Conservation (phyloP, 2,113 vertebrate genomes). For the Microtus montanus region DNA sequence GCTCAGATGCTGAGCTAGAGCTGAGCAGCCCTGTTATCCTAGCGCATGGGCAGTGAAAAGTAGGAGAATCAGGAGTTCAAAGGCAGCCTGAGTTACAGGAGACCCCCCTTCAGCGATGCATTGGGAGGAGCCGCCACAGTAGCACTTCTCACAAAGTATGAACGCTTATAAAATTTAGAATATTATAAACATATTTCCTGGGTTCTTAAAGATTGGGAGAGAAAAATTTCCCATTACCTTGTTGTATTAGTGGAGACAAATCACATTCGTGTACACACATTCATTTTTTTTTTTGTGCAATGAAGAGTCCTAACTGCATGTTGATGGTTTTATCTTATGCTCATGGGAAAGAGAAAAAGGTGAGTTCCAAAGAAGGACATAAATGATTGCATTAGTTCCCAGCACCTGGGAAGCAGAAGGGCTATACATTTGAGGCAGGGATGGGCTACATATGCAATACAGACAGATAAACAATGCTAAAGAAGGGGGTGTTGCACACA, state of each 20-base stretch:
- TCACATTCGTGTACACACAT: neutral
- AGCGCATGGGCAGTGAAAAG: neutral
- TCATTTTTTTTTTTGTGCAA: neutral
- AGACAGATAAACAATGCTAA: neutral
- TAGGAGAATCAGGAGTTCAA: neutral
- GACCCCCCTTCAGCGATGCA: fast-evolving
- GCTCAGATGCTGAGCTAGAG: neutral
- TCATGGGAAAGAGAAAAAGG: neutral
- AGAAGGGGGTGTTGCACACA: too few species aligned
- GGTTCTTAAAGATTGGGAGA: neutral
- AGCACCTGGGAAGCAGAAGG: neutral
- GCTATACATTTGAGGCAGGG: neutral
- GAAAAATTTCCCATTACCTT: neutral
- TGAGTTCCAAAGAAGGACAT: too few species aligned
- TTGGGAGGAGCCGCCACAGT: neutral
- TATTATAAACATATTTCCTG: neutral
- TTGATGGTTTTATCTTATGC: neutral
- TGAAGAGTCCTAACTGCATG: neutral
- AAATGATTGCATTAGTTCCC: neutral
- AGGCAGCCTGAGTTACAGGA: neutral
- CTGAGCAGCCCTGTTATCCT: neutral
- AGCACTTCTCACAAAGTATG: neutral
- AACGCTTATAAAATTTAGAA: neutral
- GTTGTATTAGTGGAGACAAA: neutral
- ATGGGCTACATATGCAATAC: neutral